These are phyloP conservation scores for Uromys caudimaculatus DNA, from an alignment of 2,797 vertebrate genomes.

Conservation along the genomic window DNA sequence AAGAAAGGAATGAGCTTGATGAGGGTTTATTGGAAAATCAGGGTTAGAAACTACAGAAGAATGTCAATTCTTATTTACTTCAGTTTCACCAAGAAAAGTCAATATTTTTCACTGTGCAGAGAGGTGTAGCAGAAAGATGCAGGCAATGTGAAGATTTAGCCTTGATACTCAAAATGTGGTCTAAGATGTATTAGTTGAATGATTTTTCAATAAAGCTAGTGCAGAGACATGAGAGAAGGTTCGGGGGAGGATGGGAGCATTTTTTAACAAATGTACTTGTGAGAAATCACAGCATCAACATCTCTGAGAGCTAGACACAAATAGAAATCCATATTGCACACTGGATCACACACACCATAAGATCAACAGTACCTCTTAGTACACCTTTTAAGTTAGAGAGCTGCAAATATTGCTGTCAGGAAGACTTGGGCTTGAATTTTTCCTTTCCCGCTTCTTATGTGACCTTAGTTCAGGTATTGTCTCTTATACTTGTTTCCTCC, in stretches of 20 bases:
- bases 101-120: neutral
- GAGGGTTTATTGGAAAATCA: neutral
- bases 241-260: fast-evolving
- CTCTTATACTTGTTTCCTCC: neutral
- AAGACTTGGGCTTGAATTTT: neutral
- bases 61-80: neutral
- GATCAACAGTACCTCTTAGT: neutral
- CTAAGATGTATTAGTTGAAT: neutral
- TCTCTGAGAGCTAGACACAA: neutral
- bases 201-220: neutral
- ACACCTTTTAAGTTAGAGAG: neutral
- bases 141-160: neutral
- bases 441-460: neutral
- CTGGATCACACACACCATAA: neutral
- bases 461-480: neutral
- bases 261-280: neutral
- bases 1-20: fast-evolving
- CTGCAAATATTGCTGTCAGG: neutral
- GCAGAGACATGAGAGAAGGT: neutral
- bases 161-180: neutral
- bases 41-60: neutral
- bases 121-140: neutral
- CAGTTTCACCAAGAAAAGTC: neutral
- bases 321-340: neutral
- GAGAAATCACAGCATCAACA: neutral